These are phyloP conservation scores for Magallana nippona DNA, from an alignment of 2,888 invertebrate genomes.

Conservation along the genomic window DNA sequence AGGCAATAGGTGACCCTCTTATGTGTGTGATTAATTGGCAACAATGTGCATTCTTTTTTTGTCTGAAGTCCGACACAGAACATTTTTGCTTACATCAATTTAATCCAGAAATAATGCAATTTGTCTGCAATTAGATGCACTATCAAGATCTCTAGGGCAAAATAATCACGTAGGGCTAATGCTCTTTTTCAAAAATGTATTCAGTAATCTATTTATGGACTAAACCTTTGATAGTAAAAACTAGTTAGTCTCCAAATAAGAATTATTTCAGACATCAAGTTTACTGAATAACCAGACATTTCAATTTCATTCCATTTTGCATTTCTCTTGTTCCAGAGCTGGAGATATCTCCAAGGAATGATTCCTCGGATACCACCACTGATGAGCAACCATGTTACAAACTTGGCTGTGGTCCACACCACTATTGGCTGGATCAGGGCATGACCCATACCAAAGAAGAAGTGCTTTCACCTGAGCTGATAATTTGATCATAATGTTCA, in stretches of 20 bases:
- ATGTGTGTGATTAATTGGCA: not conserved
- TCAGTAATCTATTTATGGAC: too few relatives aligned
- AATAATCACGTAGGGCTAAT: too few relatives aligned
- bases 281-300: too few relatives aligned
- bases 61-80: not conserved
- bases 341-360: not conserved
- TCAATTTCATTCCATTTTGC: too few relatives aligned
- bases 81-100: constrained; percentile 17
- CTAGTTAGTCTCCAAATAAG: too few relatives aligned
- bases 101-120: not conserved
- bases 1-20: constrained; percentile 12
- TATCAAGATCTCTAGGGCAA: too few relatives aligned
- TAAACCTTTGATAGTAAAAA: too few relatives aligned
- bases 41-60: not conserved
- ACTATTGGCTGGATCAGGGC: not conserved
- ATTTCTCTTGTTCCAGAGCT: not conserved
- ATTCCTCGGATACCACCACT: not conserved
- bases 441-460: constrained; percentile 19
- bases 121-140: not conserved
- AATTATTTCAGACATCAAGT: too few relatives aligned
- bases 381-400: not conserved
- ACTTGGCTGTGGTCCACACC: not conserved
- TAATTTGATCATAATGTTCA: constrained; percentile 26
- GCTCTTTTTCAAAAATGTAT: not conserved
- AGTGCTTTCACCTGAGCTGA: constrained; percentile 9